Evolutionary conservation across 2,888 invertebrate species (phyloP), one percentile per base, ranked within the genome.

Genomic region (Graphium colonna): DNA sequence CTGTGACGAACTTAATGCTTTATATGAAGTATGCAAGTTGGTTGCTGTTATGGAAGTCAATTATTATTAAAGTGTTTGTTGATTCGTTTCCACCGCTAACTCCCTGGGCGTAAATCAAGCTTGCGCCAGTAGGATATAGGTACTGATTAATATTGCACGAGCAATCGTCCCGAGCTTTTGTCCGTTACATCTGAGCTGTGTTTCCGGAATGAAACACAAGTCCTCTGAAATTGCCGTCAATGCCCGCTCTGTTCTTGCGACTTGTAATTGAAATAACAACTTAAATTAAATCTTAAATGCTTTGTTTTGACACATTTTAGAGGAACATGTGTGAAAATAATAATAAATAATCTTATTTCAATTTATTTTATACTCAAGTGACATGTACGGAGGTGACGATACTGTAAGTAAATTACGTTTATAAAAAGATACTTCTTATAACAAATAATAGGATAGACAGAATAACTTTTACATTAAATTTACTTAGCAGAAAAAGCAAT

Each of bases 81-180:
- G 69, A 65, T 72, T 72, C 71, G 71, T 36, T 12, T 7, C 21
- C 66, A 52, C 60, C 53, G 62, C 65, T 75, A 72, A 74, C 71
- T 71, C 71, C 65, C 62, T 61, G 57, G 59, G 60, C 63, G 69
- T 70, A 71, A 71, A 67, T 70, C 68, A 64, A 54, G 58, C 60
- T 45, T 49, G 60, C 61, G 58, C 63, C 62, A 62, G 64, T 52
- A 65, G 67, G 71, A 68, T 73, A 55, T 71, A 69, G 66, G 70
- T 67, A 68, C 73, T 79, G 78, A 82, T 87, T 84, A 87, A 87
- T 83, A 79, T 83, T 85, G 77, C 82, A 87, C 71, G 77, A 80
- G 75, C 82, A 83, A 83, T 84, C 73, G 73, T 71, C 70, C 63
- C 52, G 63, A 65, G 75, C 76, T 75, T 75, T 75, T 56, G 59